Evolutionary conservation across 23 tunicate species (phyloP).

Genomic region (Trididemnum miniatum): DNA sequence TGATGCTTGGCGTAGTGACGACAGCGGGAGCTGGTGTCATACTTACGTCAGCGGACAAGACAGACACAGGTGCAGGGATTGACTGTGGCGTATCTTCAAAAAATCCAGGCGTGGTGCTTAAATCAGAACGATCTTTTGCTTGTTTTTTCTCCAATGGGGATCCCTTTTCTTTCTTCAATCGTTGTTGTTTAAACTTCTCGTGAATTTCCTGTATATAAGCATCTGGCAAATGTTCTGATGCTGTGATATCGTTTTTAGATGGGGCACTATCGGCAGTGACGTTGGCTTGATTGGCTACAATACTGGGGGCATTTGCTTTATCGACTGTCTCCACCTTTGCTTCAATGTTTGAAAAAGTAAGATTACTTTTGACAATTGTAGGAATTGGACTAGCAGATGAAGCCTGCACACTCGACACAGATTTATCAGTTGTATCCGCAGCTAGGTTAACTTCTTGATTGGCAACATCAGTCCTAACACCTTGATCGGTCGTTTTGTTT

Average conservation of each 20-base stretch:
- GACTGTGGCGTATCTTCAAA: not conserved
- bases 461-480: too few relatives aligned
- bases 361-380: too few relatives aligned
- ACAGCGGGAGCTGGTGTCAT: not conserved
- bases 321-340: too few relatives aligned
- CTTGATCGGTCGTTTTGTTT: too few relatives aligned
- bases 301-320: too few relatives aligned
- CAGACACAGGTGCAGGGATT: not conserved
- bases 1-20: not conserved
- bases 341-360: too few relatives aligned
- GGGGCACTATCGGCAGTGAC: not conserved
- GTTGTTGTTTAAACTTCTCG: conserved; percentile 13
- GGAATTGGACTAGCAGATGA: not conserved
- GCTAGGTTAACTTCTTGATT: too few relatives aligned
- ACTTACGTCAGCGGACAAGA: not conserved
- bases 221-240: not conserved
- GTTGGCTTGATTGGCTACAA: too few relatives aligned
- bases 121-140: too few relatives aligned
- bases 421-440: too few relatives aligned
- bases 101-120: not conserved
- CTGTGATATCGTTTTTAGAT: not conserved
- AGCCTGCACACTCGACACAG: too few relatives aligned
- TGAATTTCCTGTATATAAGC: conserved; percentile 3
- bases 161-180: not conserved
- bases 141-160: not conserved